Evolutionary conservation across 2,888 invertebrate species (phyloP), one percentile per base, ranked within the genome.

Genomic region (Oscheius myriophilus): DNA sequence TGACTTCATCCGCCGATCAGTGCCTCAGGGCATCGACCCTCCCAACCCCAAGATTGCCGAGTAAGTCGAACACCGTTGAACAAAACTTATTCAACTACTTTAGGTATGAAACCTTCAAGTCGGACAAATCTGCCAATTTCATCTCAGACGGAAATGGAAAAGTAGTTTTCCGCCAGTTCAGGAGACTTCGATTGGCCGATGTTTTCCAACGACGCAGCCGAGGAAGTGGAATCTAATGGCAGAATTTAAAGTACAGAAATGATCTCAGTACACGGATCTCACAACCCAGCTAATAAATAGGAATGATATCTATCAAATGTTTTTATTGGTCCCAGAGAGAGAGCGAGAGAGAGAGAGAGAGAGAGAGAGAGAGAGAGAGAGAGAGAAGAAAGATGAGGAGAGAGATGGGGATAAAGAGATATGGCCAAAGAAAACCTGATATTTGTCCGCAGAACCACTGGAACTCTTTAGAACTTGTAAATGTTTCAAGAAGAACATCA

Each of bases 61-160:
- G 67, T 70, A 49, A 69, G 69, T 11, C 41, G 21, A 18, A 1
- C 25, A 16, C 26, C 18, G 14, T 11, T 23, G 6, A 11, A 43
- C n/a, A 41, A 33, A 33, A 33, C 33, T 33, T 9, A 33, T 33
- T 33, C 16, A 1, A 3, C 2, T 53, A 6, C 45, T 67, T 67
- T 52, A 75, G 75, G 66, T 78, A 76, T 54, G 78, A 78, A 55
- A 78, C 78, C 4, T 78, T 78, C 71, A 74, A 75, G 66, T 74
- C 74, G 23, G 76, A 78, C 61, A 76, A 75, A 69, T 74, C 75
- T 2, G 72, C 74, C 54, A 78, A 78, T 59, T 78, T 78, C 63
- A 49, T 78, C 46, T 72, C 69, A 42, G 78, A 78, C 57, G 78
- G 78, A 23, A 46, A 41, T 12, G 76, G 76, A 18, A 72, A 75